Conservation (phyloP, 2,888 invertebrate species). For the Dione vanillae region DNA sequence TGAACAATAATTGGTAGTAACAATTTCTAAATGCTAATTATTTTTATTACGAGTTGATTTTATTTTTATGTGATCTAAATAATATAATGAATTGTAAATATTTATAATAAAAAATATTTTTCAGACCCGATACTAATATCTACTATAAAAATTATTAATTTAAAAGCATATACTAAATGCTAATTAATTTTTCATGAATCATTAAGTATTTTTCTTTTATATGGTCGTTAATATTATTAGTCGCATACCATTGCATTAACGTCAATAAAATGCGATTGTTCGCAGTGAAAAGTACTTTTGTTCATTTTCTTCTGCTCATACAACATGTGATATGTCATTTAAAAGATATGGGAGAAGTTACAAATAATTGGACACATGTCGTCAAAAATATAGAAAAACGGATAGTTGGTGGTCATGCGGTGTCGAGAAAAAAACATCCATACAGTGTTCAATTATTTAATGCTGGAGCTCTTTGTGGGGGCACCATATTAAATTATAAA, state of each 20-base stretch:
- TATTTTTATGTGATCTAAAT: background rate
- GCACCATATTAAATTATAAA: constrained; percentile 54
- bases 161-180: background rate
- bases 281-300: constrained; percentile 32
- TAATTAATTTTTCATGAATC: background rate
- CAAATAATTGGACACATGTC: constrained; percentile 43
- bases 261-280: constrained; percentile 44
- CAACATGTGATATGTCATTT: constrained; percentile 49
- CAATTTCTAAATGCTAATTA: constrained; percentile 4
- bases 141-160: background rate
- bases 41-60: background rate
- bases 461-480: constrained; percentile 54
- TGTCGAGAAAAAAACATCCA: constrained; percentile 50
- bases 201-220: background rate
- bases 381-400: constrained; percentile 43
- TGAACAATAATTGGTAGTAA: constrained; percentile 8
- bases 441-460: constrained; percentile 57
- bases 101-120: background rate
- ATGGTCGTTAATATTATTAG: background rate
- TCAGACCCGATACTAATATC: background rate
- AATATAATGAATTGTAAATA: background rate
- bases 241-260: constrained; percentile 28
- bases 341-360: constrained; percentile 53
- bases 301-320: constrained; percentile 32
- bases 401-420: constrained; percentile 52